These are phyloP conservation scores for Heliocidaris tuberculata DNA, from an alignment of 35 echinoderm and acorn worm species.

Conservation along the genomic window DNA sequence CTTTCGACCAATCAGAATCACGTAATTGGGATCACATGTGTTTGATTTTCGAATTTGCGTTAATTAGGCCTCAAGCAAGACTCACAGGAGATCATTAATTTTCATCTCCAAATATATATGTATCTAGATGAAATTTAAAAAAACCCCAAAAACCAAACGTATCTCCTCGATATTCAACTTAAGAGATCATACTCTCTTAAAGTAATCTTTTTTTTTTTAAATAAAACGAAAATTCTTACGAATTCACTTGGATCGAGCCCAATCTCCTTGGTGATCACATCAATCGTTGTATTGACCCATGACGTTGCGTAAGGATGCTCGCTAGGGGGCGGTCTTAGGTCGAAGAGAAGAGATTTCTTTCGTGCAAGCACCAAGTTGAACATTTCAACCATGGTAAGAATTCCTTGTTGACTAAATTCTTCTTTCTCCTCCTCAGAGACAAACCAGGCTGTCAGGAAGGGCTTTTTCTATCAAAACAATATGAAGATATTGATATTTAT, in stretches of 20 bases:
- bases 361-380: conserved; percentile 23
- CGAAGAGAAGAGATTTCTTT: conserved; percentile 59
- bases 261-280: conserved; percentile 45
- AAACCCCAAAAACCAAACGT: too few relatives aligned
- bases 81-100: too few relatives aligned
- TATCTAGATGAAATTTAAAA: too few relatives aligned
- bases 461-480: conserved; percentile 56
- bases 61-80: too few relatives aligned
- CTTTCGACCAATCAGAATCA: too few relatives aligned
- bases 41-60: too few relatives aligned
- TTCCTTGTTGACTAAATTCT: conserved; percentile 53
- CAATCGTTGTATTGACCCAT: conserved; percentile 68
- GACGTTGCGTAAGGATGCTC: conserved; percentile 50
- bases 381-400: conserved; percentile 49
- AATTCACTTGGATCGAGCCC: conserved; percentile 56
- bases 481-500: neutral
- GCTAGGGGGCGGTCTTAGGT: conserved; percentile 58
- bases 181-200: too few relatives aligned
- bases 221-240: conserved; percentile 39
- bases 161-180: too few relatives aligned
- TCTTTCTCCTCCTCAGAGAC: conserved; percentile 48
- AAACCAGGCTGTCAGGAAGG: conserved; percentile 42
- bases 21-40: too few relatives aligned
- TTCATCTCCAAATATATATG: too few relatives aligned
- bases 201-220: too few relatives aligned